A percentile compares a stretch with the other conserved stretches of the same genome.
These are phyloP conservation scores for Pteronura brasiliensis DNA, from an alignment of 2,113 vertebrate species.

Conservation along the genomic window DNA sequence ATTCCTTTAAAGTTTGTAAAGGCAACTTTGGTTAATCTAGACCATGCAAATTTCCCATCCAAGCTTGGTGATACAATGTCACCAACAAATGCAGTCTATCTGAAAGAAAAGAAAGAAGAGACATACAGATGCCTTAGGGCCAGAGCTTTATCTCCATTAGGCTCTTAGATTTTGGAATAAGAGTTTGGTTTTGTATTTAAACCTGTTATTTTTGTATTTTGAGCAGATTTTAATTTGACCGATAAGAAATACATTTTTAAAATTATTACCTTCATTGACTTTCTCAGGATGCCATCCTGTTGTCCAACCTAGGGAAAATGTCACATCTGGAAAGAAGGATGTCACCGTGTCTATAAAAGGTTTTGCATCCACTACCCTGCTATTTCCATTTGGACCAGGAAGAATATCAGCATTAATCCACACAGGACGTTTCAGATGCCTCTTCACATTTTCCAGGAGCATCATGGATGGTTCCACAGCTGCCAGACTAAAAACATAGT, in stretches of 20 bases:
- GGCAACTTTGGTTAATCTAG: background rate
- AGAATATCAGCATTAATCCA: conserved; percentile 96
- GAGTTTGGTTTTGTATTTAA: background rate
- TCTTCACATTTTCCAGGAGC: conserved; percentile 81
- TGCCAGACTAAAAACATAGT: conserved; percentile 82
- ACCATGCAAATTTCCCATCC: background rate
- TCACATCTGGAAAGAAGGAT: conserved; percentile 80
- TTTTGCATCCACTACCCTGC: conserved; percentile 78
- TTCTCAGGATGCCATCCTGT: conserved; percentile 85
- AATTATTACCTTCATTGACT: conserved; percentile 85
- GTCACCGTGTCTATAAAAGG: conserved; percentile 84
- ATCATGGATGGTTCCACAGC: conserved; percentile 86
- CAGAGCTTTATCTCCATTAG: background rate
- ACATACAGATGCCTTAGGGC: background rate
- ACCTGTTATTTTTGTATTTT: background rate
- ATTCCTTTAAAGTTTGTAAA: background rate
- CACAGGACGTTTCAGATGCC: conserved; percentile 78
- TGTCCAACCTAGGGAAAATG: conserved; percentile 94
- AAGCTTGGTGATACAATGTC: background rate
- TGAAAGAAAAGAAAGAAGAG: background rate
- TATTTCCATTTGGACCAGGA: conserved; percentile 86
- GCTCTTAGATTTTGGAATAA: background rate
- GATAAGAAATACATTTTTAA: background rate
- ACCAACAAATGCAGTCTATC: background rate
- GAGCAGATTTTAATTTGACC: background rate